Evolutionary conservation across 2,888 invertebrate species (phyloP).

Genomic region (Lamproptera curius): DNA sequence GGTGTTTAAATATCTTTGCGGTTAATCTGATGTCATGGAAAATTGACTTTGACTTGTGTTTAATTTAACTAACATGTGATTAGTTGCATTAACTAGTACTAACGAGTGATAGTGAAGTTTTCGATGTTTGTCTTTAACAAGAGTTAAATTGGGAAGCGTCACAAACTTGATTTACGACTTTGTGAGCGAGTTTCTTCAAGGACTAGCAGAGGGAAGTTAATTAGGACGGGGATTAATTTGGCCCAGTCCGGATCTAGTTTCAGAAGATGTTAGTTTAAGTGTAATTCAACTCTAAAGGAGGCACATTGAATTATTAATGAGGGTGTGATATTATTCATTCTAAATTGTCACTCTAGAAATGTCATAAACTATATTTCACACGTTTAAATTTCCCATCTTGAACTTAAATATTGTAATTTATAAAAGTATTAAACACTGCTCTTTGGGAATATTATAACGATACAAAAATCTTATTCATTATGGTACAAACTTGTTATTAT

Average conservation of each 20-base stretch:
- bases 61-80: too few relatives aligned
- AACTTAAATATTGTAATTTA: too few relatives aligned
- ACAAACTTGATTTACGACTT: conserved; percentile 20
- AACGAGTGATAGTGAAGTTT: conserved; percentile 2
- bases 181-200: conserved; percentile 15
- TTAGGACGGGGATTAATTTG: conserved; percentile 16
- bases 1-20: too few relatives aligned
- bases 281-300: conserved; percentile 2
- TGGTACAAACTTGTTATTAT: too few relatives aligned
- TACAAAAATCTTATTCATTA: too few relatives aligned
- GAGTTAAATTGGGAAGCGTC: conserved; percentile 5
- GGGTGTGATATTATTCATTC: background rate
- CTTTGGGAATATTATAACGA: too few relatives aligned
- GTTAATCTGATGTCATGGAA: too few relatives aligned
- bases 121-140: conserved; percentile 8
- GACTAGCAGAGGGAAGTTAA: conserved; percentile 15
- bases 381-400: too few relatives aligned
- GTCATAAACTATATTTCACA: too few relatives aligned
- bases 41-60: too few relatives aligned
- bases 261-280: conserved; percentile 12
- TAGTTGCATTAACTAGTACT: background rate
- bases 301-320: conserved; percentile 12
- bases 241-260: conserved; percentile 5
- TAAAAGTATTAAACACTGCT: too few relatives aligned
- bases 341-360: too few relatives aligned